Evolutionary conservation across 2,888 invertebrate genomes (phyloP).

Genomic region (Acronicta leporina): DNA sequence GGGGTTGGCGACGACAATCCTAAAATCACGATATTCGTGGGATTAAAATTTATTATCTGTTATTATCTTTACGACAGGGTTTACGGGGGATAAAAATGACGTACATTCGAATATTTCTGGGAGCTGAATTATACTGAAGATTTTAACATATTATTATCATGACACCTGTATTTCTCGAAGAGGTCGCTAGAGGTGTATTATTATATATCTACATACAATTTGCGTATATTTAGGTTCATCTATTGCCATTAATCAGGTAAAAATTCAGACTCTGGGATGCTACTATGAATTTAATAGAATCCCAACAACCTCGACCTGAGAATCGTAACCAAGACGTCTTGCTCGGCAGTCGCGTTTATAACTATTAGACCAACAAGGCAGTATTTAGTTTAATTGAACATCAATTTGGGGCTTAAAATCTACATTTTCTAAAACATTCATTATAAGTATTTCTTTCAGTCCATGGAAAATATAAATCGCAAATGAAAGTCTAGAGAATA

Average conservation of each 20-base stretch:
- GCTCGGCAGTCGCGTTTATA: too few relatives aligned
- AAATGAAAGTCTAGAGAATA: neutral
- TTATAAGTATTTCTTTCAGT: neutral
- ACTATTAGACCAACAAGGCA: too few relatives aligned
- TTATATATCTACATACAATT: too few relatives aligned
- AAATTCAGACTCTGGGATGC: too few relatives aligned
- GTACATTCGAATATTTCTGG: slow-evolving; percentile 22
- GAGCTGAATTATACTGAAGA: slow-evolving; percentile 1
- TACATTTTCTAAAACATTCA: slow-evolving; percentile 10
- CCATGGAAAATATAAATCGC: neutral
- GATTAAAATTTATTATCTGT: slow-evolving; percentile 52
- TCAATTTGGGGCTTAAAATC: slow-evolving; percentile 25
- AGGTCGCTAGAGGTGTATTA: too few relatives aligned
- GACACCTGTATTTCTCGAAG: too few relatives aligned
- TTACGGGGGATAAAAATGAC: slow-evolving; percentile 41
- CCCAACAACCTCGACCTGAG: too few relatives aligned
- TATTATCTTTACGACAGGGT: slow-evolving; percentile 50
- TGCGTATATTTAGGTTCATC: too few relatives aligned
- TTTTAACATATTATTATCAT: too few relatives aligned
- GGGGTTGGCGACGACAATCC: slow-evolving; percentile 36
- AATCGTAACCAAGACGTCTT: too few relatives aligned
- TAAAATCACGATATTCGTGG: slow-evolving; percentile 37
- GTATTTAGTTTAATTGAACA: slow-evolving; percentile 9
- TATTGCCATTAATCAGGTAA: too few relatives aligned
- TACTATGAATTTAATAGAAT: too few relatives aligned